Percentiles rank a stretch among this genome's conserved stretches.
Conservation (phyloP, 2,113 vertebrate species). For the Mirza zaza region DNA sequence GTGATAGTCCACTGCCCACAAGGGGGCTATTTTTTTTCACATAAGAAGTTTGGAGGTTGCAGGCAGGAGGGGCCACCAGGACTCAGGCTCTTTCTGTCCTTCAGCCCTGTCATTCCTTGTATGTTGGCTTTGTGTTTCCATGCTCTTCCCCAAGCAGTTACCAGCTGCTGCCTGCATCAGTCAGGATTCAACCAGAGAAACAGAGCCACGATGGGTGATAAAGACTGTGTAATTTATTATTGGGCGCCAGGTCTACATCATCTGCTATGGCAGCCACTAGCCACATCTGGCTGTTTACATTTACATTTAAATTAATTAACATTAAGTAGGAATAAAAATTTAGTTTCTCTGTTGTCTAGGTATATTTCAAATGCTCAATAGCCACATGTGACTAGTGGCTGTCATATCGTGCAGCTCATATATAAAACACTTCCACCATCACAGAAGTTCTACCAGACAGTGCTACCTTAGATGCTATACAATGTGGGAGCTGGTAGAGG, state of each 20-base stretch:
- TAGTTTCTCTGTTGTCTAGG: neutral
- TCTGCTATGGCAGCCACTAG: neutral
- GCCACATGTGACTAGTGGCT: neutral
- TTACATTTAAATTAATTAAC: neutral
- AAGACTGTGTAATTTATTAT: neutral
- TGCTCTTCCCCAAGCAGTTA: neutral
- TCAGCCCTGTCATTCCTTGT: neutral
- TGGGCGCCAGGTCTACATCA: neutral
- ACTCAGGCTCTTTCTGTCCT: neutral
- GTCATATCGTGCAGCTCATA: neutral
- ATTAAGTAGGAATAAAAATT: neutral
- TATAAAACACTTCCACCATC: neutral
- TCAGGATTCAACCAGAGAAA: conserved; percentile 1
- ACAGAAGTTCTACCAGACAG: neutral
- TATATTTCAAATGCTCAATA: neutral
- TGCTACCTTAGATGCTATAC: neutral
- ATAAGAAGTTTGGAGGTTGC: neutral
- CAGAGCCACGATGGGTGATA: neutral
- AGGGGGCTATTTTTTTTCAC: neutral
- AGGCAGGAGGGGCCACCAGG: neutral
- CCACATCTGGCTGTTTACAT: neutral
- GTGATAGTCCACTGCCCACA: neutral
- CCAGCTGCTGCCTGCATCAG: neutral
- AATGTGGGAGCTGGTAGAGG: neutral
- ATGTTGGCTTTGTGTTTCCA: neutral